Evolutionary conservation across 2,888 invertebrate genomes (phyloP).

Genomic region (Dexiosoma caninum): DNA sequence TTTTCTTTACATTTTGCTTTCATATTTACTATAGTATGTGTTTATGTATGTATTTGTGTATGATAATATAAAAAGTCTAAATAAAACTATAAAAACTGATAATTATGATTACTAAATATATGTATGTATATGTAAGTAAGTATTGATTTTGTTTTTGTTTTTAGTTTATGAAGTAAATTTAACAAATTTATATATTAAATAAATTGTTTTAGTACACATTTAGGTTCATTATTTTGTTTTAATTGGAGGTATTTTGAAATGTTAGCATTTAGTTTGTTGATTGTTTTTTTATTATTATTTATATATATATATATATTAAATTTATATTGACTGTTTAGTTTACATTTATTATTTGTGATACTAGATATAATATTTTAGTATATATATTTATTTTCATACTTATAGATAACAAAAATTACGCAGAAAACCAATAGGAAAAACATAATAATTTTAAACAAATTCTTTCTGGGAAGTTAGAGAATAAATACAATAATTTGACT

Average conservation of each 20-base stretch:
- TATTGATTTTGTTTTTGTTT: slow-evolving; percentile 30
- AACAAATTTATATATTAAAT: slow-evolving; percentile 57
- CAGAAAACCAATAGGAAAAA: slow-evolving; percentile 3
- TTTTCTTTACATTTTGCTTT: slow-evolving; percentile 19
- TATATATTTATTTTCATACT: slow-evolving; percentile 26
- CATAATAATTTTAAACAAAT: slow-evolving; percentile 3
- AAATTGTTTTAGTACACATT: slow-evolving; percentile 61
- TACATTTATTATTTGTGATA: slow-evolving; percentile 43
- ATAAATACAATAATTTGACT: not conserved
- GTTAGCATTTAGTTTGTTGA: slow-evolving; percentile 62
- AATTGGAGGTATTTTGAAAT: slow-evolving; percentile 64
- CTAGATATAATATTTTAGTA: slow-evolving; percentile 11
- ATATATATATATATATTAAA: slow-evolving; percentile 20
- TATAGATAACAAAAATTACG: slow-evolving; percentile 20
- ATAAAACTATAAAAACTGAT: slow-evolving; percentile 41
- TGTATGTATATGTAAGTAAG: no score
- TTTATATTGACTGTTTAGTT: slow-evolving; percentile 32
- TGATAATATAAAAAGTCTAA: slow-evolving; percentile 35
- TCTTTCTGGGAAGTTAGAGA: slow-evolving; percentile 1
- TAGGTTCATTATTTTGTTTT: slow-evolving; percentile 58
- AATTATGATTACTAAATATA: slow-evolving; percentile 36
- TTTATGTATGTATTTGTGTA: slow-evolving; percentile 27
- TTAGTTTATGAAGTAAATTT: slow-evolving; percentile 53
- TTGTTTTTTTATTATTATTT: slow-evolving; percentile 30
- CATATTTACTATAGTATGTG: slow-evolving; percentile 41